Percentiles rank a stretch among this genome's conserved stretches.
phyloP scores from a whole-genome alignment of 2,888 invertebrate species.

The Antheraea yamamai region DNA sequence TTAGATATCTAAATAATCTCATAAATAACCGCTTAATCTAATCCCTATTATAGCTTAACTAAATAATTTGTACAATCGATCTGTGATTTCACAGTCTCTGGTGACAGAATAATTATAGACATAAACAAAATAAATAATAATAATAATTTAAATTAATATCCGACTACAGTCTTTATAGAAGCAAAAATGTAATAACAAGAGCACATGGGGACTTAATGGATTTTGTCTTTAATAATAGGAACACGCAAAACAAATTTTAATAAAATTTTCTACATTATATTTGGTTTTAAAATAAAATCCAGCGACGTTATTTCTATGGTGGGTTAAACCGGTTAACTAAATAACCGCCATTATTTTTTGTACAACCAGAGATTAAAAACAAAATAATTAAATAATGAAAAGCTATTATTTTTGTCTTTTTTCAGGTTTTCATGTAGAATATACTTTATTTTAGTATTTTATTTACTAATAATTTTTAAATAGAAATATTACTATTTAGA shows the following conservation, averaged over 20 bases:
- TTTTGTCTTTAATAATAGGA: slow-evolving; percentile 73
- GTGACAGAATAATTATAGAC: slow-evolving; percentile 68
- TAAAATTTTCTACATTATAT: slow-evolving; percentile 49
- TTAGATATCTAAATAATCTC: slow-evolving; percentile 76
- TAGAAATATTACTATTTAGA: neutral
- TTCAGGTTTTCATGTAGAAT: neutral
- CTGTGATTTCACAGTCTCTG: slow-evolving; percentile 65
- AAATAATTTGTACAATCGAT: slow-evolving; percentile 80
- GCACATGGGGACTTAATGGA: slow-evolving; percentile 55
- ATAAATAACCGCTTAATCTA: slow-evolving; percentile 76
- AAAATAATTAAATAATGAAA: neutral
- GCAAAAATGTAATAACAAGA: slow-evolving; percentile 61
- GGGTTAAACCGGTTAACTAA: slow-evolving; percentile 3
- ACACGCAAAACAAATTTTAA: slow-evolving; percentile 64
- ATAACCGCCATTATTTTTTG: neutral
- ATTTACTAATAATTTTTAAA: neutral
- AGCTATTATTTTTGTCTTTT: neutral
- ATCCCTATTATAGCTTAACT: slow-evolving; percentile 54
- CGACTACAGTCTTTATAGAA: slow-evolving; percentile 75
- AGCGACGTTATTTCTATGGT: neutral
- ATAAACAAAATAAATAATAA: slow-evolving; percentile 79
- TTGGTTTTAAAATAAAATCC: slow-evolving; percentile 53
- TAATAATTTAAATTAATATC: slow-evolving; percentile 71
- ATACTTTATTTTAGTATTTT: neutral
- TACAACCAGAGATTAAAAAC: neutral